Percentiles rank a stretch among this genome's conserved stretches.
phyloP scores from a whole-genome alignment of 2,113 vertebrate genomes.

The Alouatta palliata region DNA sequence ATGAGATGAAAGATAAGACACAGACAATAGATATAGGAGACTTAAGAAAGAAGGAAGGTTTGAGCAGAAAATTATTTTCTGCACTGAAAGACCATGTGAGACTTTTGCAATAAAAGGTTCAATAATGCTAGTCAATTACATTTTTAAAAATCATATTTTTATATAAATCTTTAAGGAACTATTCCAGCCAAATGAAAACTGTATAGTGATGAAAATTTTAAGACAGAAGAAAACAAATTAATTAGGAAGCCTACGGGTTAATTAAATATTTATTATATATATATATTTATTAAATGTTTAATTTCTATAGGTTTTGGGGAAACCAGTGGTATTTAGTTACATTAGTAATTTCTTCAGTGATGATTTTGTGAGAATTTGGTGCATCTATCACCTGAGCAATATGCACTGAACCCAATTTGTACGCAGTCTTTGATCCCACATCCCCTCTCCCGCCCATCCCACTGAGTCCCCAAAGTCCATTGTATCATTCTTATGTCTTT shows the following conservation, averaged over 20 bases:
- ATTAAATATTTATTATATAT: background rate
- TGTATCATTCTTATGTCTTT: too few relatives aligned
- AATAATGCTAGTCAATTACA: background rate
- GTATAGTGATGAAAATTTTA: background rate
- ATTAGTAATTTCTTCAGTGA: too few relatives aligned
- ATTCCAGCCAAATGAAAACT: background rate
- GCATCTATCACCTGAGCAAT: too few relatives aligned
- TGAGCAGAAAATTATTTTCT: conserved; percentile 24
- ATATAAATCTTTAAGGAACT: background rate
- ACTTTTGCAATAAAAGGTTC: background rate
- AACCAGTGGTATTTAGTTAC: too few relatives aligned
- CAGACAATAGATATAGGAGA: background rate
- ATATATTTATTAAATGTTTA: too few relatives aligned
- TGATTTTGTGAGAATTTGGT: too few relatives aligned
- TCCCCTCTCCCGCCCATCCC: too few relatives aligned
- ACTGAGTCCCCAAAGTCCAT: too few relatives aligned
- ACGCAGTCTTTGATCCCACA: too few relatives aligned
- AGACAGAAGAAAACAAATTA: background rate
- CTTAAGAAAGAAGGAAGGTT: background rate
- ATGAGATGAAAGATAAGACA: background rate
- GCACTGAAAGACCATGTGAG: background rate
- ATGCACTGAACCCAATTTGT: too few relatives aligned
- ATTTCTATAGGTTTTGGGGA: too few relatives aligned
- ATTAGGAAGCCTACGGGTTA: background rate
- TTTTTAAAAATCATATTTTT: background rate